Evolutionary conservation across 2,113 vertebrate species (phyloP), one percentile per base, ranked within the genome.

Genomic region (Cyphomyrus plagiostoma): DNA sequence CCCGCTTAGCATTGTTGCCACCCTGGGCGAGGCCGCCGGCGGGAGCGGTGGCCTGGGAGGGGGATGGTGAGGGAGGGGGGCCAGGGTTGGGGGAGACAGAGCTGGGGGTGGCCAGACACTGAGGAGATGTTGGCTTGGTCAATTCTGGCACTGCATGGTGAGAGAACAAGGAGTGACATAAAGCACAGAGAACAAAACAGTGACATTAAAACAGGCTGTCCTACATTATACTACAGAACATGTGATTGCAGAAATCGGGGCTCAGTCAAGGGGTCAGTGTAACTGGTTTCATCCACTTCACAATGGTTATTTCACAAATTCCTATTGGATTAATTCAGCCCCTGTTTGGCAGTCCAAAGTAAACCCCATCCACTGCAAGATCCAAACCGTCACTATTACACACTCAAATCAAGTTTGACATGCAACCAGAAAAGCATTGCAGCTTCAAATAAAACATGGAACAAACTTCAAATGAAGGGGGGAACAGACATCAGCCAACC

Each of bases 1-100:
- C 97, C 98, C 98, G 98, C 97, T 99, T 99, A 97, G 98, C 98
- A 99, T 99, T 99, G 97, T 99, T 99, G 97, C 98, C 98, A 97
- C 98, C 98, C 97, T 98, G 98, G 95, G 97, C 97, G 95, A 97
- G 97, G 97, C 98, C 97, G 97, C 97, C 97, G 96, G 97, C 96
- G 96, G 97, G 94, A 92, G 95, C 94, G 93, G 95, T 97, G 92
- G 95, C 94, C 93, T 94, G 93, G 92, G 96, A 95, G 93, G 95
- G 93, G 90, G 95, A 95, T 87, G 98, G 97, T 95, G 98, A 97
- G 96, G 98, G 97, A 95, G 98, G 96, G 97, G 98, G 97, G 97
- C 98, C 98, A 98, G 97, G 98, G 93, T 97, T 98, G 96, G 97
- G 97, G 96, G 97, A 98, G 95, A 97, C 97, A 96, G 98, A 96